Evolutionary conservation across 2,888 invertebrate species (phyloP).

Genomic region (Allophyes oxyacanthae): DNA sequence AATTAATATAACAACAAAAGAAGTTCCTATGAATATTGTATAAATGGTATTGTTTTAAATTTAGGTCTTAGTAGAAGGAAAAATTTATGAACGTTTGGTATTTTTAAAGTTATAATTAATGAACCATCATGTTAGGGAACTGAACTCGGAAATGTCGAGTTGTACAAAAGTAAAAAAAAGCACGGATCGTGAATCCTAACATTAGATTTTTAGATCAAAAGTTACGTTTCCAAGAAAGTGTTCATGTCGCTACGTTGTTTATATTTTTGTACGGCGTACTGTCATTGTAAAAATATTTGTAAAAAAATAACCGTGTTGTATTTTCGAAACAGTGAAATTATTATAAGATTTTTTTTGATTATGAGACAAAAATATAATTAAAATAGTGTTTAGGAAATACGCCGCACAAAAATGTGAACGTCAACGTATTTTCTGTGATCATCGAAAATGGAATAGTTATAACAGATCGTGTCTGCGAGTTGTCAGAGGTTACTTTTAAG

Average conservation of each 20-base stretch:
- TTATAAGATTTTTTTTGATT: slow-evolving; percentile 70
- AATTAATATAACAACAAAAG: slow-evolving; percentile 89
- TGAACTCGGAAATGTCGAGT: slow-evolving; percentile 72
- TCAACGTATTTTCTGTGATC: slow-evolving; percentile 81
- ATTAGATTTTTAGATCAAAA: slow-evolving; percentile 86
- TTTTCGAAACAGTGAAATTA: slow-evolving; percentile 72
- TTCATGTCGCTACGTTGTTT: slow-evolving; percentile 73
- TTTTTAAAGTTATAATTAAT: slow-evolving; percentile 87
- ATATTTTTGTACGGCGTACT: slow-evolving; percentile 66
- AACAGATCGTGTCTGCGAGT: slow-evolving; percentile 81
- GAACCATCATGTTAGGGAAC: slow-evolving; percentile 83
- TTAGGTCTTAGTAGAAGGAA: slow-evolving; percentile 88
- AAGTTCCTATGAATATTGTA: slow-evolving; percentile 90
- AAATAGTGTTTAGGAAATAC: slow-evolving; percentile 61
- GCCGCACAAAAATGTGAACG: slow-evolving; percentile 66
- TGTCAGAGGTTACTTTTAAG: slow-evolving; percentile 83
- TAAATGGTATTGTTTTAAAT: slow-evolving; percentile 89
- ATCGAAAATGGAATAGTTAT: slow-evolving; percentile 84
- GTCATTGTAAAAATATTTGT: slow-evolving; percentile 63
- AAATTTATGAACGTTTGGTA: slow-evolving; percentile 89
- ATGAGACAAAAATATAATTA: slow-evolving; percentile 65
- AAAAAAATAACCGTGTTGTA: slow-evolving; percentile 68
- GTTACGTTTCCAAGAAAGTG: slow-evolving; percentile 89
- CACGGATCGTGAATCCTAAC: slow-evolving; percentile 88
- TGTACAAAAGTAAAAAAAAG: slow-evolving; percentile 81